These are phyloP conservation scores for Calliscelio sp. DNA, from an alignment of 2,888 invertebrate genomes.

Conservation along the genomic window DNA sequence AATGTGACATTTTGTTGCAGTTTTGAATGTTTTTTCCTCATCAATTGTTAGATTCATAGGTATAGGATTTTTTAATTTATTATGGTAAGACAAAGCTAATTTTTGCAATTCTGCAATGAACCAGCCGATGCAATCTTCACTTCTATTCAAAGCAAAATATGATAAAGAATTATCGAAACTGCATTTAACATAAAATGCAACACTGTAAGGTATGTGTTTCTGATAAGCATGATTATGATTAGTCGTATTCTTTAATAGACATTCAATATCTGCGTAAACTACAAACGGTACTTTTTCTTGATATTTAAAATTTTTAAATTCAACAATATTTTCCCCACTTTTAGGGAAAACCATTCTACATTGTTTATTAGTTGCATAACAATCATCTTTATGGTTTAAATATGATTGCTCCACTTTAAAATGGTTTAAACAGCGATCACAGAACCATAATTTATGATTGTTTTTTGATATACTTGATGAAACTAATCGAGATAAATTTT, in stretches of 20 bases:
- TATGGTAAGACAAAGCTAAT: background rate
- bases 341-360: constrained; percentile 12
- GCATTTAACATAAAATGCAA: constrained; percentile 15
- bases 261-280: constrained; percentile 40
- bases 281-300: constrained; percentile 31
- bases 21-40: constrained; percentile 1
- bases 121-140: constrained; percentile 30
- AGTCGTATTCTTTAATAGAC: constrained; percentile 1
- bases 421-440: constrained; percentile 20
- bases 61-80: background rate
- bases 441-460: background rate
- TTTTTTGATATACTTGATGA: constrained; percentile 1
- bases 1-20: constrained; percentile 40
- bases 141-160: background rate
- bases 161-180: constrained; percentile 23
- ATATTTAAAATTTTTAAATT: constrained; percentile 34
- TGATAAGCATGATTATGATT: background rate
- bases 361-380: constrained; percentile 6
- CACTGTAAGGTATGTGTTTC: constrained; percentile 26
- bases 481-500: constrained; percentile 17
- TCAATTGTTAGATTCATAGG: constrained; percentile 26
- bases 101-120: constrained; percentile 11
- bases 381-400: background rate
- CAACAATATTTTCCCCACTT: constrained; percentile 11
- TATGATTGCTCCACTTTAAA: constrained; percentile 11